Percentiles rank a stretch among this genome's conserved stretches.
These are phyloP conservation scores for Cryptophagus acutangulus DNA, from an alignment of 2,888 invertebrate species.

Conservation along the genomic window DNA sequence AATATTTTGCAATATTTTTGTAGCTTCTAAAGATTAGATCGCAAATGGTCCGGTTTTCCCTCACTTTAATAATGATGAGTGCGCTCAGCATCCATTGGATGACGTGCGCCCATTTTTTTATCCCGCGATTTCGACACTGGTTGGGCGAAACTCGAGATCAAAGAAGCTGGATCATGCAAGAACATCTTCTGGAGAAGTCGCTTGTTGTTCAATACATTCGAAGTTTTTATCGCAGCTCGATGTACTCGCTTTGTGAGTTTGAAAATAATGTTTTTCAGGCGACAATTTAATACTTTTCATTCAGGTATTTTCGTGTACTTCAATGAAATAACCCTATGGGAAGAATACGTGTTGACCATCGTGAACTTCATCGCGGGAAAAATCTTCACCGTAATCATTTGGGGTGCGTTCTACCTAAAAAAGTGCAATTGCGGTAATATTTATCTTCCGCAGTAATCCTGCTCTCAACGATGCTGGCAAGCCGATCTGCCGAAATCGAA, in stretches of 20 bases:
- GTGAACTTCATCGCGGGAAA: slow-evolving; percentile 1
- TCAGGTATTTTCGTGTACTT: background rate
- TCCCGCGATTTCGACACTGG: background rate
- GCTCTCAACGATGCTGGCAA: slow-evolving; percentile 35
- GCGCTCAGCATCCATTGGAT: background rate
- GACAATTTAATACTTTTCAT: no score
- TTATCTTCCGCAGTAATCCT: slow-evolving; percentile 38
- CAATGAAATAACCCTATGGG: background rate
- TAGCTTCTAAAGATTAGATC: no score
- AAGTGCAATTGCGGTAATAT: no score
- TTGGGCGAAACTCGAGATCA: background rate
- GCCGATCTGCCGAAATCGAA: slow-evolving; percentile 39
- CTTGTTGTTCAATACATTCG: background rate
- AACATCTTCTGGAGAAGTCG: background rate
- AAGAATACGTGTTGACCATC: background rate
- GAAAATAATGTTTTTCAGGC: no score
- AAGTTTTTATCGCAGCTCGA: background rate
- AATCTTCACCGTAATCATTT: no score
- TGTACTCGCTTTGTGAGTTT: background rate
- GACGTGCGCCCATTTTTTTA: background rate
- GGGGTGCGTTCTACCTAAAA: no score
- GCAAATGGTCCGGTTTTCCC: no score
- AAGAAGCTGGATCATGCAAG: background rate
- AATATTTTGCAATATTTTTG: no score
- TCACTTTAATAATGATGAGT: no score